Evolutionary conservation across 2,888 invertebrate genomes (phyloP).

Genomic region (Dryobotodes eremita): DNA sequence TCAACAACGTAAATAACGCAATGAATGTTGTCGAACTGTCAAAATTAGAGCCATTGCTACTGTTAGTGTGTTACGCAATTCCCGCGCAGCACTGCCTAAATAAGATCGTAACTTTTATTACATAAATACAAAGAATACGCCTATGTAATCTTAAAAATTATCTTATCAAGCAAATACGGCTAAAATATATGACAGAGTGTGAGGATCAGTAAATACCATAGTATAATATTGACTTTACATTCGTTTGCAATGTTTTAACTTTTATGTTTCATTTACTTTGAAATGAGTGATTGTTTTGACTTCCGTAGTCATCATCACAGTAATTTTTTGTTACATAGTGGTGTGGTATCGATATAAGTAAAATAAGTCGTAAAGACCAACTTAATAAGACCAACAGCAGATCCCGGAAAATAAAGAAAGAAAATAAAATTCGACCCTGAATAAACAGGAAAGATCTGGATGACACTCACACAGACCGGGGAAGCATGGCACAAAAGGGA

Average conservation of each 20-base stretch:
- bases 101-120: conserved; percentile 18
- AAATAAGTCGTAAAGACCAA: background rate
- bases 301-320: conserved; percentile 16
- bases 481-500: background rate
- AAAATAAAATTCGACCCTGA: background rate
- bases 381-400: background rate
- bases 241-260: conserved; percentile 20
- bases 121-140: conserved; percentile 22
- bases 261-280: conserved; percentile 27
- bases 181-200: conserved; percentile 12
- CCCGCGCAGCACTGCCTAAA: background rate
- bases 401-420: background rate
- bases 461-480: background rate
- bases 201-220: conserved; percentile 17
- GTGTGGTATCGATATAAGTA: background rate
- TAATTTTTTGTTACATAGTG: background rate
- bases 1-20: too few species aligned
- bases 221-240: conserved; percentile 38
- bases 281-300: conserved; percentile 14
- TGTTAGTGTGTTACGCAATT: too few species aligned
- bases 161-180: conserved; percentile 55
- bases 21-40: too few species aligned
- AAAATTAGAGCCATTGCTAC: too few species aligned
- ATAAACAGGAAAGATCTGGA: background rate
- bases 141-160: conserved; percentile 39